A percentile compares a stretch with the other conserved stretches of the same genome.
Evolutionary conservation across 1,140 invertebrate species (phyloP).

Genomic region (Megathymus violae): DNA sequence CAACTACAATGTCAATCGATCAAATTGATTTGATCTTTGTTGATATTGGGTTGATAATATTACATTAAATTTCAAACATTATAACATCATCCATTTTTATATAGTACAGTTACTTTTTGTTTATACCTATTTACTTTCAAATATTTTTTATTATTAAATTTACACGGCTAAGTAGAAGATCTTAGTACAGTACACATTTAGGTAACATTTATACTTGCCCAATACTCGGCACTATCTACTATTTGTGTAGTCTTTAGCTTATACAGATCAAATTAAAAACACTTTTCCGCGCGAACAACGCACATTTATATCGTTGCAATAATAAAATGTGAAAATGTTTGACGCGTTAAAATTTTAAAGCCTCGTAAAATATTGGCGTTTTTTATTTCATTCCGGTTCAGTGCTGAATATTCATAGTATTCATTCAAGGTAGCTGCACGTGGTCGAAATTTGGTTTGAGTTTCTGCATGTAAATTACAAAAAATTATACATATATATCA

Average conservation of each 20-base stretch:
- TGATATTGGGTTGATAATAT: too few relatives aligned
- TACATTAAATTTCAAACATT: too few relatives aligned
- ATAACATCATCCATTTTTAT: too few relatives aligned
- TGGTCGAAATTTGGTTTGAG: conserved; percentile 39
- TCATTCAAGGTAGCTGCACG: conserved; percentile 44
- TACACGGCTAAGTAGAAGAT: too few relatives aligned
- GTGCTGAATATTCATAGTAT: conserved; percentile 61
- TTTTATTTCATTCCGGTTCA: conserved; percentile 56
- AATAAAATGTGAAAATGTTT: conserved; percentile 49
- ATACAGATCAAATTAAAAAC: conserved; percentile 17
- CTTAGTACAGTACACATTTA: too few relatives aligned
- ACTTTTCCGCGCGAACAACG: conserved; percentile 6
- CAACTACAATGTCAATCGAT: too few relatives aligned
- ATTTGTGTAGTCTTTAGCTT: not conserved
- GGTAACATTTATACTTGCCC: too few relatives aligned
- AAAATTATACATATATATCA: conserved; percentile 39
- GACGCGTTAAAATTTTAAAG: conserved; percentile 64
- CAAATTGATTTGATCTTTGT: too few relatives aligned
- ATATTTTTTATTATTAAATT: too few relatives aligned
- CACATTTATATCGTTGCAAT: conserved; percentile 34
- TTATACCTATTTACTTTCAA: too few relatives aligned
- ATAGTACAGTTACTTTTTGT: too few relatives aligned
- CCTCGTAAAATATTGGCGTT: conserved; percentile 61
- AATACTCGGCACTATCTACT: not conserved
- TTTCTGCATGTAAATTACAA: conserved; percentile 26